Evolutionary conservation across 2,113 vertebrate genomes (phyloP), one percentile per base, ranked within the genome.

Genomic region (Leptobrachium ailaonicum): DNA sequence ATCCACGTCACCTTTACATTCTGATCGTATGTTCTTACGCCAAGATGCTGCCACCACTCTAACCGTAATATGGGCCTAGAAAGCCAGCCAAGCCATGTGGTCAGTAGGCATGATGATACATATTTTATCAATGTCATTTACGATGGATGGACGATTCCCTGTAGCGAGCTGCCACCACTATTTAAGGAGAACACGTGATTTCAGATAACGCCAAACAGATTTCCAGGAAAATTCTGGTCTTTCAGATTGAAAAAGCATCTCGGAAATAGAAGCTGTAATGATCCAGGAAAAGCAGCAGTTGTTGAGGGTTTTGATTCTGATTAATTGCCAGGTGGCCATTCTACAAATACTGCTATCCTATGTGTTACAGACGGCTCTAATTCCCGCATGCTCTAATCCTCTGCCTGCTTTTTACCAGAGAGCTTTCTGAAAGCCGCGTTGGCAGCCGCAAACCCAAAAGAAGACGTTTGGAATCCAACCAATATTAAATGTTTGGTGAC

Each of bases 381-480:
- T 63, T 70, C 67, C 76, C 76, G 63, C 56, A 62, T 77, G 66
- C 68, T 14, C n/a, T 45, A 71, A 45, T 63, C 11, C 67, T 44
- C 20, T 45, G 50, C n/a, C 43, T 47, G 41, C 67, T 71, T 71
- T 32, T 71, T 41, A 78, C 14, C 14, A 50, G 68, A 50, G 44
- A 71, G 76, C 40, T 70, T 60, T 77, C 10, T 77, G 41, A 70
- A 66, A 70, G 76, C 41, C 43, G 56, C 47, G 53, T 71, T 64
- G 45, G 56, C 45, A 72, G 41, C 47, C 42, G 58, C 13, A 10
- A 60, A 7, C 63, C 20, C 56, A 67, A 60, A 77, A 58, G 60
- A 5, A 53, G 45, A 72, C 32, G 4, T 32, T 54, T 72, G 47
- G 68, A 72, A 64, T 64, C 9, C 45, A 43, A 79, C 60, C 77